These are phyloP conservation scores for Mizuhopecten yessoensis DNA, from an alignment of 1,140 invertebrate genomes.

Conservation along the genomic window DNA sequence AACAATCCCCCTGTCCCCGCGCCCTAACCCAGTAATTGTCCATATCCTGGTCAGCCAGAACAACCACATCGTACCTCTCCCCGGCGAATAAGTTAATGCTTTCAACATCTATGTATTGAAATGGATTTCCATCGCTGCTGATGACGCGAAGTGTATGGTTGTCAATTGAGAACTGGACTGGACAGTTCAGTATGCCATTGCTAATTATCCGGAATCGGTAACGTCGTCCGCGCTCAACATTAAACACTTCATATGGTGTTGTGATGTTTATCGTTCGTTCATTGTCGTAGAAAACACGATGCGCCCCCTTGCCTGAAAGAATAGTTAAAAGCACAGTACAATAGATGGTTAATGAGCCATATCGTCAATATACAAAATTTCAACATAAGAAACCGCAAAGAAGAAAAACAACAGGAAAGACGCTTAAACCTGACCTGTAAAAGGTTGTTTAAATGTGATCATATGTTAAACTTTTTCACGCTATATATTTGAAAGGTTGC, in stretches of 20 bases:
- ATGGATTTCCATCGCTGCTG: constrained; percentile 68
- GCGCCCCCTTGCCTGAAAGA: constrained; percentile 54
- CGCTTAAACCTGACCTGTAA: too few relatives aligned
- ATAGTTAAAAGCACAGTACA: not conserved
- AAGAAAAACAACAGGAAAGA: too few relatives aligned
- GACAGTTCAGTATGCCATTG: constrained; percentile 91
- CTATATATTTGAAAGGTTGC: too few relatives aligned
- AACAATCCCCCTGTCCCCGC: constrained; percentile 91
- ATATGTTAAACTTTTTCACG: too few relatives aligned
- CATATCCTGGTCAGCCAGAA: constrained; percentile 89
- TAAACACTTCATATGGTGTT: constrained; percentile 68
- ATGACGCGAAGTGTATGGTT: constrained; percentile 70
- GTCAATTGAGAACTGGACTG: constrained; percentile 83
- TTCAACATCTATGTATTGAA: constrained; percentile 64
- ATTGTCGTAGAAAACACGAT: constrained; percentile 14
- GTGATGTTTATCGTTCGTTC: constrained; percentile 41
- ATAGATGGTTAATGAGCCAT: too few relatives aligned
- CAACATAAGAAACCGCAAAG: too few relatives aligned
- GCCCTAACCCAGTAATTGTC: constrained; percentile 93
- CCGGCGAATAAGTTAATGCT: constrained; percentile 71
- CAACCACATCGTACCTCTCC: constrained; percentile 88
- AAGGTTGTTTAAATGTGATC: too few relatives aligned
- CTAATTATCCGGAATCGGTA: constrained; percentile 95
- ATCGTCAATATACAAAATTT: too few relatives aligned
- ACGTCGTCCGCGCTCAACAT: constrained; percentile 77